Conservation (phyloP, 2,113 vertebrate species). For the Hylia prasina region DNA sequence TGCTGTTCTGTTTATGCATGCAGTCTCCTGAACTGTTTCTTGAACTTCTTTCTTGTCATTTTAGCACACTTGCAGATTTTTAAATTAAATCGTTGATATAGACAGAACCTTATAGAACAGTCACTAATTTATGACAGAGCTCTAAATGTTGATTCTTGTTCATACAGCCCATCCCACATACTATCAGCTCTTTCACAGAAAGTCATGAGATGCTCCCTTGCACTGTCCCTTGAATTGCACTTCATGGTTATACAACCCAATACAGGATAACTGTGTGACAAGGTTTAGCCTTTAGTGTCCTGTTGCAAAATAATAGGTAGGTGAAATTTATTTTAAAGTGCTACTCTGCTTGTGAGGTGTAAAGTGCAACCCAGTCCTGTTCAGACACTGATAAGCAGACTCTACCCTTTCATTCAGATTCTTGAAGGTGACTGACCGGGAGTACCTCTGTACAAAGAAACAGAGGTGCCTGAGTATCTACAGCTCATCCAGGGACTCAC, state of each 20-base stretch:
- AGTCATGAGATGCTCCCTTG: not conserved
- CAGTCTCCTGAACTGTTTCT: not conserved
- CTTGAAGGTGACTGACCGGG: not conserved
- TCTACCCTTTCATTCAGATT: not conserved
- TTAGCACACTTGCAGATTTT: not conserved
- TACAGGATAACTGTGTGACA: not conserved
- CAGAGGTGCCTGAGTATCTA: not conserved
- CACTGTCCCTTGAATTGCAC: not conserved
- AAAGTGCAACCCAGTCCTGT: not conserved
- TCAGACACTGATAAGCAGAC: not conserved
- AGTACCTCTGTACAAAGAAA: not conserved
- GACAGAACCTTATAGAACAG: not conserved
- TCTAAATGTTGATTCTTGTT: not conserved
- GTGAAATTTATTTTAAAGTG: not conserved
- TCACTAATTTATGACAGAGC: not conserved
- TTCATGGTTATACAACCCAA: not conserved
- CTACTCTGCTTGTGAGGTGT: not conserved
- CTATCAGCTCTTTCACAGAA: not conserved
- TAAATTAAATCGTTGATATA: not conserved
- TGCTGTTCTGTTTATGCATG: not conserved
- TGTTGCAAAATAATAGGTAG: not conserved
- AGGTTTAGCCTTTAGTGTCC: not conserved
- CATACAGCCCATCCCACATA: not conserved
- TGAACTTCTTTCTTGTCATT: not conserved
- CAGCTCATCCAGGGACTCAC: not conserved